Evolutionary conservation across 1,140 invertebrate species (phyloP).

Genomic region (Drosophila chauvacae): DNA sequence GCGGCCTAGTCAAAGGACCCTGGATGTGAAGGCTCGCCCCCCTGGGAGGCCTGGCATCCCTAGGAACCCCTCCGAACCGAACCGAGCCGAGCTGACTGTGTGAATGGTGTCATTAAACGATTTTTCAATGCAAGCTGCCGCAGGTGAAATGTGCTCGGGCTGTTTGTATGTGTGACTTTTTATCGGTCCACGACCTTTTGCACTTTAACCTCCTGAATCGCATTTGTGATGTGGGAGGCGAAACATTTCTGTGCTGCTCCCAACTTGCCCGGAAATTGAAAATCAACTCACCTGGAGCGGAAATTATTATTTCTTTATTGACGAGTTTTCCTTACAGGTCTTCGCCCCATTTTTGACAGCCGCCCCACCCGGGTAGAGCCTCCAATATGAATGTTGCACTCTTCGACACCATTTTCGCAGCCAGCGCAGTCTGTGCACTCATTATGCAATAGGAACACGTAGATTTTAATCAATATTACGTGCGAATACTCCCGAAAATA

Average conservation of each 20-base stretch:
- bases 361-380: constrained; percentile 1
- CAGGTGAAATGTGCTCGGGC: constrained; percentile 60
- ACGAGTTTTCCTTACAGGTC: constrained; percentile 36
- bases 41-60: constrained; percentile 1
- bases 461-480: constrained; percentile 74
- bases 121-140: constrained; percentile 84
- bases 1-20: constrained; percentile 25
- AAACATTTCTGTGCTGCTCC: constrained; percentile 43
- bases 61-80: constrained; percentile 8
- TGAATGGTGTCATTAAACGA: constrained; percentile 84
- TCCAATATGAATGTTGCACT: constrained; percentile 47
- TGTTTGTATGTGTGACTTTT: constrained; percentile 50
- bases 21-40: not conserved
- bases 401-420: constrained; percentile 1
- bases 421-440: constrained; percentile 42
- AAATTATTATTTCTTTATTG: constrained; percentile 83
- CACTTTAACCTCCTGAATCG: constrained; percentile 58
- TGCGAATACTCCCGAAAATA: constrained; percentile 56
- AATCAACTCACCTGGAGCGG: constrained; percentile 71
- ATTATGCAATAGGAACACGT: constrained; percentile 70
- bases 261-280: constrained; percentile 73
- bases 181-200: constrained; percentile 66
- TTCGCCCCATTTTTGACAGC: constrained; percentile 4
- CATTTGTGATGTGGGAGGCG: constrained; percentile 25
- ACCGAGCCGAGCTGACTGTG: constrained; percentile 38